These are phyloP conservation scores for Leptopilina syphax DNA, from an alignment of 2,888 invertebrate genomes.

Conservation along the genomic window DNA sequence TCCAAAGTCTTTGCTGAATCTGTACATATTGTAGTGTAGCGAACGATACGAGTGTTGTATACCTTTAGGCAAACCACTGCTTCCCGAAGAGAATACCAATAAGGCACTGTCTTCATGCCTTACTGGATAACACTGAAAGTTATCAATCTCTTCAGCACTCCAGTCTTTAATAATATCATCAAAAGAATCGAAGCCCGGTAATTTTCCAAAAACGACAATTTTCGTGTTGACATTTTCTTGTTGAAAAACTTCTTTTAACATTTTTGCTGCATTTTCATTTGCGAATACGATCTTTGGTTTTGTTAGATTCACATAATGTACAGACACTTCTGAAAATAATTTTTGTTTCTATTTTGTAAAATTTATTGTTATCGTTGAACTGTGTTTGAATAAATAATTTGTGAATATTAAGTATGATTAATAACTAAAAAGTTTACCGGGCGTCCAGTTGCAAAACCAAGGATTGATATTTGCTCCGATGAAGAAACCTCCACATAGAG, in stretches of 20 bases:
- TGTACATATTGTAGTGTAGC: slow-evolving; percentile 51
- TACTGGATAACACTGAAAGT: slow-evolving; percentile 57
- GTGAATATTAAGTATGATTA: too few species aligned
- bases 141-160: slow-evolving; percentile 49
- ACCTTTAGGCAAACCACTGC: slow-evolving; percentile 69
- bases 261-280: slow-evolving; percentile 42
- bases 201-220: slow-evolving; percentile 53
- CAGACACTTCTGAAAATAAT: slow-evolving; percentile 4
- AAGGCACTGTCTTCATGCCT: slow-evolving; percentile 54
- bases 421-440: neutral
- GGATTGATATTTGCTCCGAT: neutral
- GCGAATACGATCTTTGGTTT: slow-evolving; percentile 55
- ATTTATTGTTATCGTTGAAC: neutral
- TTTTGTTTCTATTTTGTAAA: neutral
- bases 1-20: slow-evolving; percentile 2
- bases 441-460: slow-evolving; percentile 3
- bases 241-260: slow-evolving; percentile 42
- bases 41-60: slow-evolving; percentile 61
- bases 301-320: slow-evolving; percentile 40
- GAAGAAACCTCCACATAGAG: neutral
- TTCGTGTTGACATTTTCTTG: slow-evolving; percentile 48
- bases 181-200: slow-evolving; percentile 52
- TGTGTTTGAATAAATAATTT: neutral
- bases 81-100: slow-evolving; percentile 70
- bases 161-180: slow-evolving; percentile 54